These are phyloP conservation scores for Limnephilus marmoratus DNA, from an alignment of 2,888 invertebrate species.

Conservation along the genomic window DNA sequence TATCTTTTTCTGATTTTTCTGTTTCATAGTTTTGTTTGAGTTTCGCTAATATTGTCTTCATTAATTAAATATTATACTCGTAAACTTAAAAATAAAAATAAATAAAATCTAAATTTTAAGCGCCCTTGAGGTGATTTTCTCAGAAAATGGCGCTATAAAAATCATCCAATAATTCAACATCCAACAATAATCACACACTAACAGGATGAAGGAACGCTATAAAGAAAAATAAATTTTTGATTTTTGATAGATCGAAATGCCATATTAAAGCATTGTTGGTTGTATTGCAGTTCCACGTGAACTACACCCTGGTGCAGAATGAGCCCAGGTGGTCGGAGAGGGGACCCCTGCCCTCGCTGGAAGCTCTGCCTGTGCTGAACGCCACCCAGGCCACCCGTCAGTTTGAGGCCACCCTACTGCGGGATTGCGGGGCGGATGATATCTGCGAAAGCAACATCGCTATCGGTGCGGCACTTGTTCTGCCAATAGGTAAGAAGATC, in stretches of 20 bases:
- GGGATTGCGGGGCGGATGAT: conserved; percentile 93
- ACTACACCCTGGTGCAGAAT: conserved; percentile 87
- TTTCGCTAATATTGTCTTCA: too few relatives aligned
- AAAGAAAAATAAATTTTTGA: neutral
- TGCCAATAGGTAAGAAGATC: conserved; percentile 75
- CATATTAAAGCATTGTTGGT: neutral
- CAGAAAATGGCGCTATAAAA: too few relatives aligned
- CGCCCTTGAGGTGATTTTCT: too few relatives aligned
- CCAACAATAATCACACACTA: too few relatives aligned
- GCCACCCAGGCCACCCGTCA: conserved; percentile 88
- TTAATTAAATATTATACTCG: too few relatives aligned
- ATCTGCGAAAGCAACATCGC: conserved; percentile 90
- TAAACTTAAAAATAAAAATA: too few relatives aligned
- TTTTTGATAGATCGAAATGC: neutral
- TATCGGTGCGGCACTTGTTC: conserved; percentile 79
- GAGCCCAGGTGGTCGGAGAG: conserved; percentile 78
- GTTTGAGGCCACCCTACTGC: conserved; percentile 91
- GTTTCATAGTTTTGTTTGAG: too few relatives aligned
- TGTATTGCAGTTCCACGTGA: conserved; percentile 83
- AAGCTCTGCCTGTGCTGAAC: conserved; percentile 91
- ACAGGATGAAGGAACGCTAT: neutral
- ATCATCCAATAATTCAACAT: too few relatives aligned
- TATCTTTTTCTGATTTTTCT: too few relatives aligned
- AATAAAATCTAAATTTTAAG: too few relatives aligned
- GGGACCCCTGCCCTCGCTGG: conserved; percentile 82